These are phyloP conservation scores for Eustalomyia histrio DNA, from an alignment of 2,888 invertebrate genomes.

Conservation along the genomic window DNA sequence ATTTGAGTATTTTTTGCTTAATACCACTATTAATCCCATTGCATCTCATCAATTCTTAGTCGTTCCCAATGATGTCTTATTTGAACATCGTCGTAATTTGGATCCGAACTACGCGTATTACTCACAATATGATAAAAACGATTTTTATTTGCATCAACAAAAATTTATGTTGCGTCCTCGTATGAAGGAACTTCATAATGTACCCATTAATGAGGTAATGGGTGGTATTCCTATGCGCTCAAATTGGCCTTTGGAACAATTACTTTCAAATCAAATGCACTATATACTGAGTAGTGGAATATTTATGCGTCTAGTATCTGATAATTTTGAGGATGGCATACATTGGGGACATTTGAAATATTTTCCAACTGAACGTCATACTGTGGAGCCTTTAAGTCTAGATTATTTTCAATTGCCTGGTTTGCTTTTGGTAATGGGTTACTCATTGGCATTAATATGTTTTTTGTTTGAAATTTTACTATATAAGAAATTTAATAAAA, in stretches of 20 bases:
- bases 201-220: slow-evolving; percentile 55
- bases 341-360: slow-evolving; percentile 41
- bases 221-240: slow-evolving; percentile 65
- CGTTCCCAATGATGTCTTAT: slow-evolving; percentile 30
- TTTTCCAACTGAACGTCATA: slow-evolving; percentile 49
- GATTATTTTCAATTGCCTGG: slow-evolving; percentile 53
- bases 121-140: slow-evolving; percentile 56
- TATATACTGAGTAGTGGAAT: slow-evolving; percentile 54
- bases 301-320: background rate
- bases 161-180: slow-evolving; percentile 59
- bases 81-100: slow-evolving; percentile 55
- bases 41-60: slow-evolving; percentile 28
- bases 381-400: slow-evolving; percentile 42
- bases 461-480: slow-evolving; percentile 38
- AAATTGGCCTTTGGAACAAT: slow-evolving; percentile 64
- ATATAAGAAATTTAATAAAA: slow-evolving; percentile 6
- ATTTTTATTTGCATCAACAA: slow-evolving; percentile 68
- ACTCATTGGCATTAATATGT: slow-evolving; percentile 14
- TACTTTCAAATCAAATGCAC: slow-evolving; percentile 36
- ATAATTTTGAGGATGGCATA: slow-evolving; percentile 59
- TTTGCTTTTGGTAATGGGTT: slow-evolving; percentile 45
- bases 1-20: slow-evolving; percentile 20
- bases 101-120: slow-evolving; percentile 57
- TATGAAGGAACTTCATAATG: slow-evolving; percentile 51
- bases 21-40: background rate